Base-by-base conservation (phyloP, 35 echinoderm and acorn worm genomes). In the Apostichopus japonicus region DNA sequence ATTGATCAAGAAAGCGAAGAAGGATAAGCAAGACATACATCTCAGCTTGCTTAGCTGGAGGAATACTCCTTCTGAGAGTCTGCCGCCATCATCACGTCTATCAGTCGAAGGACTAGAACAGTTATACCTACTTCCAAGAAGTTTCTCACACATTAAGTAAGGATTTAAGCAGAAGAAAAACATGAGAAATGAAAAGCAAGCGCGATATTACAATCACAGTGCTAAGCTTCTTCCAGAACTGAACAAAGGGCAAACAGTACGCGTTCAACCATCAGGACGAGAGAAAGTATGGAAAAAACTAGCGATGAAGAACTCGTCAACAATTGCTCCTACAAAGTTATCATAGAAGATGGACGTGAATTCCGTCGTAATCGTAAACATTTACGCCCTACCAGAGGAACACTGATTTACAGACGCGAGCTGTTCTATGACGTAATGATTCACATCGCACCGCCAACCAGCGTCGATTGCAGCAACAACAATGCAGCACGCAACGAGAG, bases 21-120 rank as follows among this genome's bases (percentile, higher is more conserved):
- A 72, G 58, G 84, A 21, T 55, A 24, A 88, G 15, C 70, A 65
- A 67, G 95, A 96, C 51, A 11, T 94, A 22, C 71, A 96, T 78
- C 73, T 81, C 10, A 27, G 25, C 25, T 27, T 27, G 25, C 25
- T 27, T 27, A 27, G 25, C 25, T 27, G 25, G 25, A 27, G 25
- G 25, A 27, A 27, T 27, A 27, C 25, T 27, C 25, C 25, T 27
- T 27, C 25, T 27, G 25, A 27, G 53, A 10, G 7, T 33, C 23
- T 76, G 23, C 4, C 22, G 24, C 62, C 87, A 90, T 57, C 87
- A 11, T 62, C 65, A 52, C 9, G 87, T 3, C 1, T 10, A 44
- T 65, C 19, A n/a, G 75, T 9, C 75, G 75, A n/a, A n/a, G 25
- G 25, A 27, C 25, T 27, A 27, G 25, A 27, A 27, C 25, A 27